Percentiles rank a stretch among this genome's conserved stretches.
phyloP scores from a whole-genome alignment of 2,888 invertebrate genomes.

The Coecobrya sp. region DNA sequence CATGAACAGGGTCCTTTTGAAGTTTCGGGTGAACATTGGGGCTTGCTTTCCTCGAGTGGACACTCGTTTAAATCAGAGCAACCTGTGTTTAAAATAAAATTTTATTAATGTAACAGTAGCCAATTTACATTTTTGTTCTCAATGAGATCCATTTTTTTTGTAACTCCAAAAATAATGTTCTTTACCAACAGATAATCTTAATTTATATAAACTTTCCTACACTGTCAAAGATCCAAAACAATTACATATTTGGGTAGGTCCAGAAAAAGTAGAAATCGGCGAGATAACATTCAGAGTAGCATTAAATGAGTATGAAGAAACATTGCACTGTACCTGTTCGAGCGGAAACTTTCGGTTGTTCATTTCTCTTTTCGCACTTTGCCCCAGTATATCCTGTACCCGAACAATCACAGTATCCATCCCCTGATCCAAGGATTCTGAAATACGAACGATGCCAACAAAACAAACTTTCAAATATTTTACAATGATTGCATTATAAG shows the following conservation, averaged over 20 bases:
- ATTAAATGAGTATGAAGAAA: too few relatives aligned
- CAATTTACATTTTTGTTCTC: not conserved
- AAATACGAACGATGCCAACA: not conserved
- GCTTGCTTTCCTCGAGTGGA: constrained; percentile 42
- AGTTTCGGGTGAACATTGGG: constrained; percentile 43
- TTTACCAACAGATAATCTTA: too few relatives aligned
- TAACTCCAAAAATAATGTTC: not conserved
- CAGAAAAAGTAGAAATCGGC: too few relatives aligned
- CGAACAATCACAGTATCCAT: constrained; percentile 73
- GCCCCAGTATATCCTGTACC: constrained; percentile 77
- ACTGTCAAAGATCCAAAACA: too few relatives aligned
- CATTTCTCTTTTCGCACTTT: constrained; percentile 78
- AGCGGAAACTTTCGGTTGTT: constrained; percentile 76
- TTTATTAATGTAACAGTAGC: not conserved
- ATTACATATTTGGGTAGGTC: too few relatives aligned
- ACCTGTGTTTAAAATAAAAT: constrained; percentile 24
- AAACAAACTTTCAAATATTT: not conserved
- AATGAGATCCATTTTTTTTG: not conserved
- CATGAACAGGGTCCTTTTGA: constrained; percentile 69
- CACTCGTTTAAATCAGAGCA: constrained; percentile 59
- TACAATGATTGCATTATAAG: not conserved
- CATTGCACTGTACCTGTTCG: constrained; percentile 74
- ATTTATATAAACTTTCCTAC: too few relatives aligned
- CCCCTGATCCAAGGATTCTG: constrained; percentile 58
- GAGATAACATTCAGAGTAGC: too few relatives aligned